Evolutionary conservation across 2,113 vertebrate genomes (phyloP).

Genomic region (Syngnathus floridae): DNA sequence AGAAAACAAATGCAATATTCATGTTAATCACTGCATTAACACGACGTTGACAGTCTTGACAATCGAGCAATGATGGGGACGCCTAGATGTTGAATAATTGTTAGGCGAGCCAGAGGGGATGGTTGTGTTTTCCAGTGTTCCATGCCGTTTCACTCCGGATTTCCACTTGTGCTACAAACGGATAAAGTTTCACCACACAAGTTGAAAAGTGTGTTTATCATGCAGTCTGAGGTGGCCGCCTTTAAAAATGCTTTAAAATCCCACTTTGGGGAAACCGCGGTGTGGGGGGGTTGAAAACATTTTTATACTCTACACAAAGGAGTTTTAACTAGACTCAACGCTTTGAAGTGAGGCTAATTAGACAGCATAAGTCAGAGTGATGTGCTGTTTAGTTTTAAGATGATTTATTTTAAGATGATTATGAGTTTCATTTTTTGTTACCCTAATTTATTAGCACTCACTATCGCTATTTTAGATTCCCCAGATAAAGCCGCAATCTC

Average conservation of each 20-base stretch:
- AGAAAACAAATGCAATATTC: slow-evolving; percentile 54
- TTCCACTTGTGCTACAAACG: slow-evolving; percentile 40
- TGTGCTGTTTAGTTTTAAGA: slow-evolving; percentile 40
- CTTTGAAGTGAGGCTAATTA: slow-evolving; percentile 37
- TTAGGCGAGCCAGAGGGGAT: slow-evolving; percentile 43
- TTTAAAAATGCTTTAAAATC: background rate
- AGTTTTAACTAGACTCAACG: background rate
- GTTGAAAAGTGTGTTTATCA: background rate
- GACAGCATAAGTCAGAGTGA: slow-evolving; percentile 16
- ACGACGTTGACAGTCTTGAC: slow-evolving; percentile 51
- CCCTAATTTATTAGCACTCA: slow-evolving; percentile 47
- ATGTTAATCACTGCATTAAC: slow-evolving; percentile 63
- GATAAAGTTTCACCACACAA: slow-evolving; percentile 7
- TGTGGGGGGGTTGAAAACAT: slow-evolving; percentile 1
- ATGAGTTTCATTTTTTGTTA: slow-evolving; percentile 34
- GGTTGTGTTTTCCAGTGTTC: slow-evolving; percentile 27
- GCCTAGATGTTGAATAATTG: slow-evolving; percentile 62
- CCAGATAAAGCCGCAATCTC: slow-evolving; percentile 68
- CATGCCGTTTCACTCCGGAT: slow-evolving; percentile 43
- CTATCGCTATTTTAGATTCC: slow-evolving; percentile 50
- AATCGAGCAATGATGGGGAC: slow-evolving; percentile 5
- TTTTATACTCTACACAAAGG: slow-evolving; percentile 7
- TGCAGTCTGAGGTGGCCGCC: background rate
- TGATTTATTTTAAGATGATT: slow-evolving; percentile 35
- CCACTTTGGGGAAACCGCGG: background rate